Evolutionary conservation across 2,113 vertebrate species (phyloP), one percentile per base, ranked within the genome.

Genomic region (Silurus meridionalis): DNA sequence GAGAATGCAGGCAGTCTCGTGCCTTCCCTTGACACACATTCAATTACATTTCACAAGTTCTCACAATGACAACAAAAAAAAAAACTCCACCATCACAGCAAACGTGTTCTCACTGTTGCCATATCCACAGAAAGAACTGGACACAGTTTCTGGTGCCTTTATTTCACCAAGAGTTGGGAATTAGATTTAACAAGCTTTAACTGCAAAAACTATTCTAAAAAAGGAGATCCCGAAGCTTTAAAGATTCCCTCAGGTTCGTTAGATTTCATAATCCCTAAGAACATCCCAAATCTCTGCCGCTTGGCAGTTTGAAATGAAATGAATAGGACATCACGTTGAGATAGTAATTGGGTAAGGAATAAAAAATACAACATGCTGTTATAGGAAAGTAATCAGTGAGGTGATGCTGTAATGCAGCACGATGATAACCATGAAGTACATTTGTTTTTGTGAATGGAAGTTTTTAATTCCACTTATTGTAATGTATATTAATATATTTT

Each of bases 41-140:
- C 83, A 86, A 57, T 80, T 80, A 80, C 77, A 57, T n/a, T 63
- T 83, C 50, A 66, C 50, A 83, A 64, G 37, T 84, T 71, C 25
- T 63, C n/a, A 83, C 23, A 52, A 78, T 4, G 11, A 25, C 25
- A 84, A 60, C 66, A 75, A 23, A 52, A 21, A 6, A 50, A 84
- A 52, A 78, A 28, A 28, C 61, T 64, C 50, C 25, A 3, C 21
- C 23, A 79, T 67, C 11, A 17, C 77, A 25, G 84, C 63, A 71
- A 58, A 85, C 50, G 63, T 58, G 86, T 63, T 25, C 71, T 78
- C 28, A 25, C 71, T 21, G 87, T 88, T 82, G 13, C 83, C 80
- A 83, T 86, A 71, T 80, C 52, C 60, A 83, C 80, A 48, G 53
- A 50, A 6, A 48, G 7, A 69, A 58, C 25, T 11, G 21, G 50